phyloP scores from a whole-genome alignment of 2,113 vertebrate genomes.

The Myrmecophaga tridactyla region DNA sequence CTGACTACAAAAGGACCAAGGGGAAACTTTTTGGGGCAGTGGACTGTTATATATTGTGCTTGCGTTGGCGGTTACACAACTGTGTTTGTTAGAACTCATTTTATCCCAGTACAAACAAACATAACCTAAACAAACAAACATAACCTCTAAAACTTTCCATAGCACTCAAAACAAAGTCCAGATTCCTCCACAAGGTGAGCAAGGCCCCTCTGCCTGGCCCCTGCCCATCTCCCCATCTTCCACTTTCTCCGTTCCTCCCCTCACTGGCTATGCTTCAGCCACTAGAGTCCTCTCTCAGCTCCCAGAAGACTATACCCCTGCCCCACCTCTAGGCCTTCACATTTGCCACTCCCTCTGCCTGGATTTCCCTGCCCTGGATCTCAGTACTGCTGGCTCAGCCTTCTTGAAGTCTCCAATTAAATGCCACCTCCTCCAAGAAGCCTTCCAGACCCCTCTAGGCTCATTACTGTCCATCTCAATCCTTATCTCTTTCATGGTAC shows the following conservation, averaged over 20 bases:
- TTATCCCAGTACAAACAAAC: background rate
- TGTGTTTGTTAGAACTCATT: background rate
- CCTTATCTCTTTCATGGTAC: background rate
- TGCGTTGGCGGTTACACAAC: background rate
- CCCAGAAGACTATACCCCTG: background rate
- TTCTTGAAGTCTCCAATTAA: background rate
- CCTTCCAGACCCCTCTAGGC: background rate
- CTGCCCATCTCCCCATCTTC: background rate
- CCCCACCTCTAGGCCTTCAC: background rate
- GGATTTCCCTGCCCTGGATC: background rate
- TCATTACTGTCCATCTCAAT: background rate
- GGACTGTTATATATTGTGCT: background rate
- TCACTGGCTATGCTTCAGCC: background rate
- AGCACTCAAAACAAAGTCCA: background rate
- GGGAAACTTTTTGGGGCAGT: background rate
- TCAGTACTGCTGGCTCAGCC: background rate
- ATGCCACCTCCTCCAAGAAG: background rate
- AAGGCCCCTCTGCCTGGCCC: background rate
- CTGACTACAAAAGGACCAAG: background rate
- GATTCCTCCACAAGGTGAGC: background rate
- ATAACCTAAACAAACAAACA: background rate
- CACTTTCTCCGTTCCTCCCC: background rate
- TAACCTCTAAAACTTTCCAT: background rate
- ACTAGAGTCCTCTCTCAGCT: background rate
- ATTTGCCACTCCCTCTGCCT: background rate